Base-by-base conservation (phyloP, 2,113 vertebrate species). In the Pao palembangensis region DNA sequence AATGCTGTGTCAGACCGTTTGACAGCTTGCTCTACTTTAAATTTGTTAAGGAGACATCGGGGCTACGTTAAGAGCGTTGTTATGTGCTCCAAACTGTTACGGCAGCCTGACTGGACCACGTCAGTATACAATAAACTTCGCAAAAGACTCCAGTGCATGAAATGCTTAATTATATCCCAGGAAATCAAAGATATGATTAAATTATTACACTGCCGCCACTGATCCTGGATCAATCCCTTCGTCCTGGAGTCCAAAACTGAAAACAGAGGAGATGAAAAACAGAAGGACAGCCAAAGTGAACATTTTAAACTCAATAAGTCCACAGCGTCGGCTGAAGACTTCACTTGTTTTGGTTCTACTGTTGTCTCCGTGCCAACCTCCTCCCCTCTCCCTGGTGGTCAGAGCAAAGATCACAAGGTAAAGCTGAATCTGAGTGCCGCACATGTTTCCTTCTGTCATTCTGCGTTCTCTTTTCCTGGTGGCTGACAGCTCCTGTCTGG, bases 401-500 rank as follows among this genome's bases (percentile, higher is more conserved):
- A 88, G 81, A 66, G 80, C 73, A 75, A 72, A 80, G 87, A 88
- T 90, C 86, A 87, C 68, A 81, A 88, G 85, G 83, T 84, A 86
- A 87, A 81, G 87, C 82, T 69, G 81, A 87, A 88, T 88, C 87
- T 80, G 79, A 81, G 78, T 61, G 56, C 72, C 87, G 82, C 86
- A 85, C 85, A 89, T 84, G 90, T 90, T 90, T 88, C 87, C 89
- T 84, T 85, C 88, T 88, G 87, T 91, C 90, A 85, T 47, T 67
- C 85, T 79, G 82, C 80, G 86, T 88, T 85, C 71, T 73, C 73
- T 62, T 83, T 75, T 61, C 38, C 59, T 6, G 38, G 51, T 73
- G 87, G 87, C 85, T 91, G 91, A 92, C 91, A 90, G 86, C 73
- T 64, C 82, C 84, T 87, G 88, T 92, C 86, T 87, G 81, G 80